These are phyloP conservation scores for Metopia argyrocephala DNA, from an alignment of 2,888 invertebrate species.

Conservation along the genomic window DNA sequence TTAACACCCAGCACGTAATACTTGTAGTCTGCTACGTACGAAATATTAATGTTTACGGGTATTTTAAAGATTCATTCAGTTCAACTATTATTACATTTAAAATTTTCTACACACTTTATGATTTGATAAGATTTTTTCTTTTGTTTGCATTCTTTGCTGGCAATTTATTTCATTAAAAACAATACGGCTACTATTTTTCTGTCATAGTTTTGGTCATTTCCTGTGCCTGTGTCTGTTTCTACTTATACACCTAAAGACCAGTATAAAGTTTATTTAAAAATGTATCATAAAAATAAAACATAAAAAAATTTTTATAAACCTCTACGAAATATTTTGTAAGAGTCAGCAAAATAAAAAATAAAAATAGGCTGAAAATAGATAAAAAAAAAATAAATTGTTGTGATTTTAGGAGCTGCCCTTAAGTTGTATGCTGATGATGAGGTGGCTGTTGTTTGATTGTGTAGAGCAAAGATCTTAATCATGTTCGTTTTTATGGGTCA, in stretches of 20 bases:
- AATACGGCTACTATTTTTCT: background rate
- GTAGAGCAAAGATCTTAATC: slow-evolving; percentile 12
- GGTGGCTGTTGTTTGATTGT: slow-evolving; percentile 5
- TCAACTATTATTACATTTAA: slow-evolving; percentile 23
- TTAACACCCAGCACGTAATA: background rate
- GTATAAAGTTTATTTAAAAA: slow-evolving; percentile 29
- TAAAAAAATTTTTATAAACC: slow-evolving; percentile 20
- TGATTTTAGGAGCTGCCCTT: slow-evolving; percentile 20
- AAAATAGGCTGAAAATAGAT: background rate
- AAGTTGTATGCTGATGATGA: slow-evolving; percentile 9
- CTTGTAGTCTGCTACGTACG: background rate
- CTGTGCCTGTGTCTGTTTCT: slow-evolving; percentile 6
- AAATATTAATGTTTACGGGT: slow-evolving; percentile 3
- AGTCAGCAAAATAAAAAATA: slow-evolving; percentile 45
- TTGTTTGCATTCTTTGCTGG: background rate
- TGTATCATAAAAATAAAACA: slow-evolving; percentile 27
- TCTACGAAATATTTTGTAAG: background rate
- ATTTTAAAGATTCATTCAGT: background rate
- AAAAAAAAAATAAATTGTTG: slow-evolving; percentile 38
- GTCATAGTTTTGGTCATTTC: slow-evolving; percentile 31
- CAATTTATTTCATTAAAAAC: background rate
- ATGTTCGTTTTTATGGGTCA: slow-evolving; percentile 47
- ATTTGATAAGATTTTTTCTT: slow-evolving; percentile 28
- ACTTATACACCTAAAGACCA: slow-evolving; percentile 22
- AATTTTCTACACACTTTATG: slow-evolving; percentile 39